These are phyloP conservation scores for Astropecten irregularis DNA, from an alignment of 53 echinoderm and acorn worm species.

Conservation along the genomic window DNA sequence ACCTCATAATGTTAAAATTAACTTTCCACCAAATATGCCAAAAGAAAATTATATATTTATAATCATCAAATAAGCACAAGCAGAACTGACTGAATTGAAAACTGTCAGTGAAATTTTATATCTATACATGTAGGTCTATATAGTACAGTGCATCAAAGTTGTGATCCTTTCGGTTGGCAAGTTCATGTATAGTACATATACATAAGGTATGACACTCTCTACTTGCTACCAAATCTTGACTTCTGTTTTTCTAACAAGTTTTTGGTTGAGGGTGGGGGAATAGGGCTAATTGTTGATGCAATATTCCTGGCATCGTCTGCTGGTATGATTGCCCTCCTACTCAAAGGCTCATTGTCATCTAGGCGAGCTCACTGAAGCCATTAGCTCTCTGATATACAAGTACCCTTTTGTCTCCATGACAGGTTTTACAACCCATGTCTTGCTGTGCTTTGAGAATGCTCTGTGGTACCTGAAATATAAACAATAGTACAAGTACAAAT, in stretches of 20 bases:
- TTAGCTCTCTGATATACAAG: background rate
- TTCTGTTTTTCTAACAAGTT: background rate
- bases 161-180: too few relatives aligned
- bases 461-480: conserved; percentile 32
- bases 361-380: background rate
- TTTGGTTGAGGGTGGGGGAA: conserved; percentile 19
- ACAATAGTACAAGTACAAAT: too few relatives aligned
- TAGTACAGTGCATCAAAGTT: too few relatives aligned
- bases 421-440: conserved; percentile 13
- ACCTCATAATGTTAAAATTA: too few relatives aligned
- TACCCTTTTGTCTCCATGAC: background rate
- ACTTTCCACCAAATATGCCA: too few relatives aligned
- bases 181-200: too few relatives aligned
- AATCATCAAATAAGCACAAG: too few relatives aligned
- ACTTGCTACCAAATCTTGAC: background rate
- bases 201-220: too few relatives aligned
- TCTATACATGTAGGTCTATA: too few relatives aligned
- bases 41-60: too few relatives aligned
- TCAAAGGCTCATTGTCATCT: background rate
- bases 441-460: conserved; percentile 12
- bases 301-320: background rate
- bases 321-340: background rate
- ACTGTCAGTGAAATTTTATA: too few relatives aligned
- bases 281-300: background rate
- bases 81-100: too few relatives aligned